These are phyloP conservation scores for Rhamphomyia laevipes DNA, from an alignment of 2,888 invertebrate species.

Conservation along the genomic window DNA sequence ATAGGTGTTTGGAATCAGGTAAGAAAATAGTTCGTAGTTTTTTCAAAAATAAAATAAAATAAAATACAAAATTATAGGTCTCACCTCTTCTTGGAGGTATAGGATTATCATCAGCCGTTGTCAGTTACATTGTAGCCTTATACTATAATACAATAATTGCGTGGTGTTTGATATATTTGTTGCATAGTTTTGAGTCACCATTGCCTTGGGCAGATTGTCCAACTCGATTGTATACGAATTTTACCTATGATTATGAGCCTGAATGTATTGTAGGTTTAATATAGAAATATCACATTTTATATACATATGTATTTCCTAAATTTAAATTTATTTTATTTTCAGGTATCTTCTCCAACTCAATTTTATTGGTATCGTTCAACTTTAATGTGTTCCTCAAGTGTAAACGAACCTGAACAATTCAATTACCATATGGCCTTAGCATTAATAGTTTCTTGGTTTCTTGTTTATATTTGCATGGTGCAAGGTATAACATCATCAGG, in stretches of 20 bases:
- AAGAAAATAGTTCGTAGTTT: not conserved
- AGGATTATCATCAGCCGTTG: slow-evolving; percentile 88
- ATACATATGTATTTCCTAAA: not conserved
- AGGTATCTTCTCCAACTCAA: slow-evolving; percentile 79
- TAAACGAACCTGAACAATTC: slow-evolving; percentile 73
- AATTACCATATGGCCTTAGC: slow-evolving; percentile 87
- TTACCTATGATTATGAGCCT: slow-evolving; percentile 65
- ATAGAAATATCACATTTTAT: not conserved
- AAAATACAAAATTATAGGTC: slow-evolving; percentile 35
- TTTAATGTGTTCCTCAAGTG: slow-evolving; percentile 78
- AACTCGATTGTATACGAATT: slow-evolving; percentile 65
- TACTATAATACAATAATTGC: slow-evolving; percentile 98
- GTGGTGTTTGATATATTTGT: slow-evolving; percentile 93
- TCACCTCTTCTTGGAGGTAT: slow-evolving; percentile 81
- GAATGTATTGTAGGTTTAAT: slow-evolving; percentile 61
- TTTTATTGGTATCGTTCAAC: slow-evolving; percentile 94
- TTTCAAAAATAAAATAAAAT: not conserved
- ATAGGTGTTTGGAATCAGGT: slow-evolving; percentile 90
- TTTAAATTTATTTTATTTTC: not conserved
- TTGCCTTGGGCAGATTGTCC: slow-evolving; percentile 90
- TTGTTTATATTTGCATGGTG: slow-evolving; percentile 94
- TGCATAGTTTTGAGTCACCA: slow-evolving; percentile 84
- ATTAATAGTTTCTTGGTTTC: slow-evolving; percentile 79
- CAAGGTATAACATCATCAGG: slow-evolving; percentile 95
- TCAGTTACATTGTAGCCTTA: slow-evolving; percentile 90